Evolutionary conservation across 2,113 vertebrate species (phyloP).

Genomic region (western clawed frog (Xenopus tropicalis)): UCB_Xtro_10.0 CM004448.2:86613001-86613500

Average conservation of each 20-base stretch:
- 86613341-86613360: background rate
- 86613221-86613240: conserved; percentile 29
- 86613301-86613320: conserved; percentile 33
- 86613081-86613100: conserved; percentile 28
- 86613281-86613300: conserved; percentile 28
- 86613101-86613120: conserved; percentile 36
- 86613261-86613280: conserved; percentile 30
- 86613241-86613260: conserved; percentile 27
- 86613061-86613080: conserved; percentile 19
- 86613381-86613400: no score
- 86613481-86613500: no score
- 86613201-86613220: conserved; percentile 39
- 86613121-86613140: conserved; percentile 39
- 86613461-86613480: no score
- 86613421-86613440: no score
- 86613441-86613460: no score
- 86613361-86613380: background rate
- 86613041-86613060: conserved; percentile 30
- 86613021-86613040: conserved; percentile 21
- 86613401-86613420: no score
- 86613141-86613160: conserved; percentile 33
- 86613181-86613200: conserved; percentile 36
- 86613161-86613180: conserved; percentile 34
- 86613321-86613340: conserved; percentile 3
- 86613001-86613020: background rate